Conservation (phyloP, 2,113 vertebrate genomes). For the Scomber colias region DNA sequence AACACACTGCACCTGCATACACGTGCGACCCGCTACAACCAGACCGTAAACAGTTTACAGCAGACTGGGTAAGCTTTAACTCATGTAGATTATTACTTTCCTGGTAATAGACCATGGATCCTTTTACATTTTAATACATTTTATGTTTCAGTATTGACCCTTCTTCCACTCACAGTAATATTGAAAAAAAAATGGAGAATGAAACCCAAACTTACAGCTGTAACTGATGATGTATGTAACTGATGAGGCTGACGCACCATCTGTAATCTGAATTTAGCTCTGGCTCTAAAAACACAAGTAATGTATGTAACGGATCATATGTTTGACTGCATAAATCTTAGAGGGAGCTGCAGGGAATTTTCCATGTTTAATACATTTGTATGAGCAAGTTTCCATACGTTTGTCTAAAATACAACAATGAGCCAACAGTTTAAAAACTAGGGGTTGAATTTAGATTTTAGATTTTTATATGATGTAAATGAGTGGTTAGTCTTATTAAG, state of each 20-base stretch:
- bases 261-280: constrained; percentile 56
- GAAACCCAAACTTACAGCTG: constrained; percentile 8
- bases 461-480: no score
- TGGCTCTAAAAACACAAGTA: constrained; percentile 32
- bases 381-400: constrained; percentile 9
- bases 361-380: constrained; percentile 31
- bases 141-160: neutral
- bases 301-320: constrained; percentile 40
- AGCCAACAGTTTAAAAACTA: no score
- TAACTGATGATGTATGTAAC: constrained; percentile 9
- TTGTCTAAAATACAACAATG: constrained; percentile 5
- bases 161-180: neutral
- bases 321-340: constrained; percentile 37
- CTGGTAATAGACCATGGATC: neutral
- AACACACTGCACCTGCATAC: constrained; percentile 49
- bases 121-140: neutral
- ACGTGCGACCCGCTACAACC: constrained; percentile 5
- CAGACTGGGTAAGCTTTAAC: neutral
- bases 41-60: neutral
- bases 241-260: constrained; percentile 38
- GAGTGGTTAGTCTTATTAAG: no score
- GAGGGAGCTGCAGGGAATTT: neutral
- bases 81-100: neutral
- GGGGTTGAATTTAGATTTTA: no score
- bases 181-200: neutral